A percentile compares a stretch with the other conserved stretches of the same genome.
These are phyloP conservation scores for Notarius lentiginosus DNA, from an alignment of 2,113 vertebrate species.

Conservation along the genomic window DNA sequence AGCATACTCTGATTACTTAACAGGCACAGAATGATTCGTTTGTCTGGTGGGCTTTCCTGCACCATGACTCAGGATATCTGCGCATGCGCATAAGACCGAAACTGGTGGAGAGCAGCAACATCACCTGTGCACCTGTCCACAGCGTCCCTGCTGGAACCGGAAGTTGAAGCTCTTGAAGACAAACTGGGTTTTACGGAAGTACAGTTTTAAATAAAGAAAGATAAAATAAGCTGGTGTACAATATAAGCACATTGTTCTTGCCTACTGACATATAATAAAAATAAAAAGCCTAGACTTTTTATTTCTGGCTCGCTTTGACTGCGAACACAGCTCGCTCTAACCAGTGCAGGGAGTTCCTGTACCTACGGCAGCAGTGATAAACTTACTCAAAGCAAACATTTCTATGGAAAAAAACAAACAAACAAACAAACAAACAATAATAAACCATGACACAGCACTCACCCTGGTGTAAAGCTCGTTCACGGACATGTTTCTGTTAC, in stretches of 20 bases:
- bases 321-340: neutral
- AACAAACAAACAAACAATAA: neutral
- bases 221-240: too few species aligned
- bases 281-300: neutral
- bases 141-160: neutral
- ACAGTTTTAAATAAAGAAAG: neutral
- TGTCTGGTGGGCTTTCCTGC: neutral
- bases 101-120: conserved; percentile 20
- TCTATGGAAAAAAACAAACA: neutral
- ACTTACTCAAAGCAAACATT: neutral
- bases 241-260: neutral
- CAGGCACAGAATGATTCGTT: neutral
- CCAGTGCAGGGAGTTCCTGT: neutral
- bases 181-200: neutral
- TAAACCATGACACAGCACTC: conserved; percentile 46
- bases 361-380: neutral
- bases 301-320: neutral
- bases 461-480: conserved; percentile 75
- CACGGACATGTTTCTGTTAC: conserved; percentile 68
- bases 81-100: conserved; percentile 26
- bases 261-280: neutral
- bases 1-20: neutral
- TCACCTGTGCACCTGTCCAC: conserved; percentile 42
- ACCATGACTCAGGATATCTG: neutral
- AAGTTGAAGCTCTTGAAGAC: neutral